phyloP scores from a whole-genome alignment of 2,113 vertebrate species.

The Tachuris rubrigastra region DNA sequence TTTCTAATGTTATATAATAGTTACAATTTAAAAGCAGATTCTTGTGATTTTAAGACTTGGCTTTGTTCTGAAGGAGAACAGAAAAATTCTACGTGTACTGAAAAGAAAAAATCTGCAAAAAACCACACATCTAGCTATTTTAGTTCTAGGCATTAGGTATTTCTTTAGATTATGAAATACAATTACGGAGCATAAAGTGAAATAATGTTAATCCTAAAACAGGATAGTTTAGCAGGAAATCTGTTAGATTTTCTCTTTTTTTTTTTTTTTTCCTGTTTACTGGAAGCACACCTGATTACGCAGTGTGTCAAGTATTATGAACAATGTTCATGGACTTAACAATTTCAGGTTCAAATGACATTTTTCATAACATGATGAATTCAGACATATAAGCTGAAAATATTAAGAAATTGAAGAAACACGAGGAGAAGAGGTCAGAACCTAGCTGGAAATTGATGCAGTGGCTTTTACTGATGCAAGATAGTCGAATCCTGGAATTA shows the following conservation, averaged over 20 bases:
- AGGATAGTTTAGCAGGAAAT: background rate
- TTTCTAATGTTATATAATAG: background rate
- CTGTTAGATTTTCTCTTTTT: fast-evolving
- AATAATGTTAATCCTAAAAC: background rate
- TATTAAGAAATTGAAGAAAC: background rate
- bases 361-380: background rate
- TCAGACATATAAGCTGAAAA: background rate
- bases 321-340: background rate
- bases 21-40: background rate
- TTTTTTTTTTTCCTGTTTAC: background rate
- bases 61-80: background rate
- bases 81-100: background rate
- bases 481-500: no score
- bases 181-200: background rate
- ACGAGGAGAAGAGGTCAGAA: background rate
- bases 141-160: background rate
- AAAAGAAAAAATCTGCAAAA: background rate
- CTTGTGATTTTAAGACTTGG: background rate
- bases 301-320: background rate
- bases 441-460: background rate
- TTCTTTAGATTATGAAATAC: background rate
- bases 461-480: background rate
- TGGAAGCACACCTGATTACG: background rate
- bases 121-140: background rate
- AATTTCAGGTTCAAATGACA: background rate